Conservation (phyloP, 2,797 vertebrate species). For the Vespertilio murinus region DNA sequence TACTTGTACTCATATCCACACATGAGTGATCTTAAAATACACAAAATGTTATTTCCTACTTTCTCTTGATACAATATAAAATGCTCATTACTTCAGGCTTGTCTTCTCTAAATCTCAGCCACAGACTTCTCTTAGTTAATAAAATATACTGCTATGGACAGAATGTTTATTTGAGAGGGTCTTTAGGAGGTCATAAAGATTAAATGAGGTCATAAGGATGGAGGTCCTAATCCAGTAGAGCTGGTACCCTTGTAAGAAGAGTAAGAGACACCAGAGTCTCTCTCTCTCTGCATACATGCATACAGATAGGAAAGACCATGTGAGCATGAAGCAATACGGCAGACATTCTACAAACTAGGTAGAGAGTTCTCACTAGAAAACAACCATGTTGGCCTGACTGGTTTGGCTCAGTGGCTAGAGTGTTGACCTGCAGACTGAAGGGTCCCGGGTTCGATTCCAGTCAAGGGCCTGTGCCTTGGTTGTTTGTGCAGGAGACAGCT, state of each 20-base stretch:
- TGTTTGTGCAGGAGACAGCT: too few species aligned
- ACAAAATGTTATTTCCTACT: background rate
- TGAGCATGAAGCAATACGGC: background rate
- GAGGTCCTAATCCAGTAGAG: background rate
- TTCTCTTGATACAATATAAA: background rate
- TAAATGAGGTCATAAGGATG: background rate
- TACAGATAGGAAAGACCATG: background rate
- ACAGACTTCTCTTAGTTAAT: background rate
- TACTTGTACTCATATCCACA: background rate
- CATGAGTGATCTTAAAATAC: background rate
- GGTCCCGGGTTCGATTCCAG: too few species aligned
- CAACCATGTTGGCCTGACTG: too few species aligned
- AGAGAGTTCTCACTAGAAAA: background rate
- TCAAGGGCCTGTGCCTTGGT: too few species aligned
- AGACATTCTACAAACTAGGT: background rate
- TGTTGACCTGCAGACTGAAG: too few species aligned
- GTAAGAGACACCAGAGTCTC: too few species aligned
- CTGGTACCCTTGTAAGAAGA: background rate
- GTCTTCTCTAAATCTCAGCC: background rate
- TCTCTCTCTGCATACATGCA: background rate
- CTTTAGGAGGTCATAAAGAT: background rate
- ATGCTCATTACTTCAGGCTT: background rate
- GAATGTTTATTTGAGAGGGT: background rate
- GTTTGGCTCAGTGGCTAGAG: too few species aligned
- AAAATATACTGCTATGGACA: background rate